A percentile compares a stretch with the other conserved stretches of the same genome.
phyloP scores from a whole-genome alignment of 2,888 invertebrate species.

The Eupithecia subumbrata region DNA sequence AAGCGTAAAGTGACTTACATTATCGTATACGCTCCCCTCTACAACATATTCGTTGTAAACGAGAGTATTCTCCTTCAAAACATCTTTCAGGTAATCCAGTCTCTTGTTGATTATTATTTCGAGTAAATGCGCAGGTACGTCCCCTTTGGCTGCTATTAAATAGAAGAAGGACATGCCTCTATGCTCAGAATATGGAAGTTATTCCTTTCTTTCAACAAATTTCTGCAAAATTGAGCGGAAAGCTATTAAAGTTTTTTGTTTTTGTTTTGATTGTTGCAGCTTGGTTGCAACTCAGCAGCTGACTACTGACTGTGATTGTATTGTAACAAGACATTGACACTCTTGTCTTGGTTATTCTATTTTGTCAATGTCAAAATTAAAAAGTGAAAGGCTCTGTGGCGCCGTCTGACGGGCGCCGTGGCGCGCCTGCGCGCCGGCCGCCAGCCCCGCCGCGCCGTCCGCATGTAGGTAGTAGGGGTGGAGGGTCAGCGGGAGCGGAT shows the following conservation, averaged over 20 bases:
- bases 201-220: not conserved
- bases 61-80: constrained; percentile 57
- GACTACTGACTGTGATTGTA: too few relatives aligned
- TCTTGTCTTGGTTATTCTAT: too few relatives aligned
- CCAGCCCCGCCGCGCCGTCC: too few relatives aligned
- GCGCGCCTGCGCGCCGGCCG: too few relatives aligned
- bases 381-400: not conserved
- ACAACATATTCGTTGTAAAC: constrained; percentile 82
- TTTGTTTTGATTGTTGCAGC: too few relatives aligned
- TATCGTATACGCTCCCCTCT: constrained; percentile 84
- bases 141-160: constrained; percentile 81
- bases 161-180: constrained; percentile 81
- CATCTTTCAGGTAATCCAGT: constrained; percentile 75
- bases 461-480: too few relatives aligned
- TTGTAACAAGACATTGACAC: too few relatives aligned
- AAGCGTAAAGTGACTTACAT: constrained; percentile 84
- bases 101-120: constrained; percentile 81
- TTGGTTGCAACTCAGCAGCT: too few relatives aligned
- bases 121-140: constrained; percentile 78
- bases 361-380: not conserved
- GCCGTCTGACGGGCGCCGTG: too few relatives aligned
- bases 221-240: not conserved
- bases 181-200: not conserved
- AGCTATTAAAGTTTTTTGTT: too few relatives aligned
- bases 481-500: too few relatives aligned